phyloP scores from a whole-genome alignment of 2,113 vertebrate species.

The Numenius arquata region DNA sequence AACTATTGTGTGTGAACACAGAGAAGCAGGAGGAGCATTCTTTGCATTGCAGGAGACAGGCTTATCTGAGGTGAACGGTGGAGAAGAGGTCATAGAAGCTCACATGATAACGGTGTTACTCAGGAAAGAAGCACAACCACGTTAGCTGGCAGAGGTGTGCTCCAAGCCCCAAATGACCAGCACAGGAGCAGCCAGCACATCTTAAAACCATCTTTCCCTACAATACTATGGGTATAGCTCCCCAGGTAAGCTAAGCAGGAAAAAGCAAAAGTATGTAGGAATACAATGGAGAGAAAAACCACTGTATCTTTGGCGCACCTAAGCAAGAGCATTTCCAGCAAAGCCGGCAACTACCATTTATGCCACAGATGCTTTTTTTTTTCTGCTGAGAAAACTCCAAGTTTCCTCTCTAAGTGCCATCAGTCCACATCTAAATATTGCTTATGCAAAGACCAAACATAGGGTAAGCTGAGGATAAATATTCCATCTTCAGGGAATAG shows the following conservation, averaged over 20 bases:
- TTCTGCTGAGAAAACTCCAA: neutral
- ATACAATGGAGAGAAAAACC: neutral
- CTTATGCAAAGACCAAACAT: neutral
- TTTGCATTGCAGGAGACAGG: neutral
- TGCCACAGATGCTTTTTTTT: neutral
- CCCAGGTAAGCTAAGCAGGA: neutral
- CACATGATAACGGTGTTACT: neutral
- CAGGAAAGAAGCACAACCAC: neutral
- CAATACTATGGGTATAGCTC: neutral
- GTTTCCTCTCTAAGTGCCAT: neutral
- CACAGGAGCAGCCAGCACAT: neutral
- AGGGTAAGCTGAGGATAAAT: neutral
- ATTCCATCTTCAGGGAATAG: neutral
- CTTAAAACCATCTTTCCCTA: neutral
- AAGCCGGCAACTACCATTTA: neutral
- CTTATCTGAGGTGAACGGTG: neutral
- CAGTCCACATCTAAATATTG: neutral
- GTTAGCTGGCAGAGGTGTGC: neutral
- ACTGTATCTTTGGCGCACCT: neutral
- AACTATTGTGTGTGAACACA: neutral
- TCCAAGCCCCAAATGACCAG: neutral
- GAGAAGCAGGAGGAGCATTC: neutral
- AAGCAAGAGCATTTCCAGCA: neutral
- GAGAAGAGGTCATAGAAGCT: slow-evolving; percentile 1
- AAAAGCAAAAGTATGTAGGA: neutral